Evolutionary conservation across 2,113 vertebrate species (phyloP), one percentile per base, ranked within the genome.

Genomic region (Tretioscincus oriximinensis): DNA sequence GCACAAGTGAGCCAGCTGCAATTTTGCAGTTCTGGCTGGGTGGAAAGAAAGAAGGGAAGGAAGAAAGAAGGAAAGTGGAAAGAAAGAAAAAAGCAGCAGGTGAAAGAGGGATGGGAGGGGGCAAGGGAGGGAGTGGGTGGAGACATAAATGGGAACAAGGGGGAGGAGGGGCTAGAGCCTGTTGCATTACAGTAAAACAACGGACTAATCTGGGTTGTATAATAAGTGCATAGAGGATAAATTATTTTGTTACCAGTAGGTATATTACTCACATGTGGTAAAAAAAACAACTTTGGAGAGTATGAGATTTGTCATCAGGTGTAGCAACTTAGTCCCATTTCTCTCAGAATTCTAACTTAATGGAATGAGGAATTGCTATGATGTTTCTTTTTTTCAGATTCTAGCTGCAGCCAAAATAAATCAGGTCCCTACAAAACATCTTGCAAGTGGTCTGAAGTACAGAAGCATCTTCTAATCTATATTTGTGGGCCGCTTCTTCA

Each of bases 381-480:
- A 5, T 41, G 35, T 41, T 41, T 16, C n/a, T 58, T 78, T 21
- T 51, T 47, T 54, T 22, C n/a, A 67, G 63, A 65, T 1, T 2
- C 7, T 0, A 0, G 8, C 7, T 87, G 79, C 12, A 64, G 31
- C 24, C 24, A 45, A 63, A 41, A 63, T 58, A 58, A 58, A 22
- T 63, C 24, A 24, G 22, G 61, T 26, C 22, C 21, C 24, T n/a
- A 1, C 9, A 65, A n/a, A 9, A 65, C n/a, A 45, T 84, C 67
- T 82, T 0, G 4, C 82, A 87, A 79, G 67, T 12, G 22, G 26
- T 16, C 11, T 64, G 29, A 31, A 80, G 1, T 26, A 69, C 66
- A 86, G 16, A 18, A 58, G 73, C 41, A 72, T 24, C 31, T 71
- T 71, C 84, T 85, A 69, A 66, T 66, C 28, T 28, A 21, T 22